Percentiles rank a stretch among this genome's conserved stretches.
phyloP scores from a whole-genome alignment of 2,797 vertebrate genomes.

The Galaxias olidus region DNA sequence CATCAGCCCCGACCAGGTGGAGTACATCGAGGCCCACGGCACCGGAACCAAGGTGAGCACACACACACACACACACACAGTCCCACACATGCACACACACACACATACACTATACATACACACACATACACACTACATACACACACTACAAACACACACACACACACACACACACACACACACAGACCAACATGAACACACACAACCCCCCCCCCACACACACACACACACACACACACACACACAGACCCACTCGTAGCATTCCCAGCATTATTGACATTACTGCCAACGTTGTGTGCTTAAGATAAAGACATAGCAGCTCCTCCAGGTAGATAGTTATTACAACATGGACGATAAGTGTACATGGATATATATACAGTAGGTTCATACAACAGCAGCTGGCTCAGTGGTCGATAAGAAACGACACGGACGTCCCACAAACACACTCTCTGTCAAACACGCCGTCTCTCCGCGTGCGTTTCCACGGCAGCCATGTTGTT shows the following conservation, averaged over 20 bases:
- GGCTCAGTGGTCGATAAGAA: no score
- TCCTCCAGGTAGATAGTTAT: no score
- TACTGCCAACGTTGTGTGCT: no score
- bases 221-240: neutral
- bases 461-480: neutral
- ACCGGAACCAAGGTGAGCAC: slow-evolving; percentile 91
- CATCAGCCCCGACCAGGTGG: slow-evolving; percentile 81
- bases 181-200: neutral
- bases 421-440: no score
- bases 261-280: neutral
- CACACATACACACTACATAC: neutral
- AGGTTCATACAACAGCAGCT: no score
- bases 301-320: no score
- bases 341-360: no score
- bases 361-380: no score
- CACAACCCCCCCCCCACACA: neutral
- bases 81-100: neutral
- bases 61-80: neutral
- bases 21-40: slow-evolving; percentile 94
- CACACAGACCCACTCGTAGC: neutral
- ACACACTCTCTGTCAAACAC: neutral
- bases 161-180: neutral
- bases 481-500: slow-evolving; percentile 14
- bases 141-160: neutral
- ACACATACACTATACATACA: neutral